Percentiles rank a stretch among this genome's conserved stretches.
These are phyloP conservation scores for Osedax frankpressi DNA, from an alignment of 2,888 invertebrate genomes.

Conservation along the genomic window DNA sequence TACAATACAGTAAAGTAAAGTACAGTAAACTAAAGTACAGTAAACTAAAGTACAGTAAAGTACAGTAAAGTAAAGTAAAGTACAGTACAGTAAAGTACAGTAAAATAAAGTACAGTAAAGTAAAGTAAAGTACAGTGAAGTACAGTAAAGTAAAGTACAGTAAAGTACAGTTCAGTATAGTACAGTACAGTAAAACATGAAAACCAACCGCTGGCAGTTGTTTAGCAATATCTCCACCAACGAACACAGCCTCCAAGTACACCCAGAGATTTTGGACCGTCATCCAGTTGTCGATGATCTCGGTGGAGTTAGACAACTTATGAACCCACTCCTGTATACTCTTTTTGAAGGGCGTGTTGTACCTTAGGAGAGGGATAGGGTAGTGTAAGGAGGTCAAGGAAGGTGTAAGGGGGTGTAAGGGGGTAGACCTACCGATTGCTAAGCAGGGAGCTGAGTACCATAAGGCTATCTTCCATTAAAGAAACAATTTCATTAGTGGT, in stretches of 20 bases:
- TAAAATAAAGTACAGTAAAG: too few species aligned
- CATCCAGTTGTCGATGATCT: conserved; percentile 87
- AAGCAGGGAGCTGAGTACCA: conserved; percentile 80
- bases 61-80: too few species aligned
- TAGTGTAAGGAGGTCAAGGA: neutral
- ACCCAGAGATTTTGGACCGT: conserved; percentile 97
- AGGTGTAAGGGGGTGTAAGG: neutral
- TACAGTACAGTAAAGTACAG: too few species aligned
- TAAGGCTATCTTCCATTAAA: conserved; percentile 86
- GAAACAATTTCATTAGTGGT: conserved; percentile 88
- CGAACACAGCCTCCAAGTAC: conserved; percentile 90
- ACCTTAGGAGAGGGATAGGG: conserved; percentile 49
- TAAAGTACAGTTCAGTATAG: too few species aligned
- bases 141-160: too few species aligned
- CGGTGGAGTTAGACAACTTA: conserved; percentile 85
- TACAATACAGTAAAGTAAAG: too few species aligned
- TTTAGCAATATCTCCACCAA: conserved; percentile 95
- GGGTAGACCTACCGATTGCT: conserved; percentile 60
- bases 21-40: too few species aligned
- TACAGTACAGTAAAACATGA: neutral
- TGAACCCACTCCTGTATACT: conserved; percentile 90
- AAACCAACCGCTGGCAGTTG: conserved; percentile 60
- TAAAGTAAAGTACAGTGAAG: too few species aligned
- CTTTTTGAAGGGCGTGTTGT: conserved; percentile 88
- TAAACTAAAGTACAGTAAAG: too few species aligned